phyloP scores from a whole-genome alignment of 2,797 vertebrate species.

The Argya squamiceps region DNA sequence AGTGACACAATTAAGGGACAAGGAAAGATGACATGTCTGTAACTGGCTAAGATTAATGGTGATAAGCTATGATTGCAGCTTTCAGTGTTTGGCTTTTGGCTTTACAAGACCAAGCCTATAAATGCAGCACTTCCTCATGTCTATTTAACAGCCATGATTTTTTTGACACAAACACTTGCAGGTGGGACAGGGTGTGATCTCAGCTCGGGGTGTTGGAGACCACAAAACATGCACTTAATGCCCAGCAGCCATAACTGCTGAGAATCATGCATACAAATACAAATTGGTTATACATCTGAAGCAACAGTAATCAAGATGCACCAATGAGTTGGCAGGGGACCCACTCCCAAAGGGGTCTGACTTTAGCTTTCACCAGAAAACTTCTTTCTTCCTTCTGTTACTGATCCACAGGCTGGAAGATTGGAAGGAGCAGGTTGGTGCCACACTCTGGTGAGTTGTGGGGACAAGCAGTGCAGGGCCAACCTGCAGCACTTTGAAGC shows the following conservation, averaged over 20 bases:
- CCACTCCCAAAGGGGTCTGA: neutral
- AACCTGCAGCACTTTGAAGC: neutral
- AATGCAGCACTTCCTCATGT: neutral
- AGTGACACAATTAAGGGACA: neutral
- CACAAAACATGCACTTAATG: neutral
- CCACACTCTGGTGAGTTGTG: fast-evolving
- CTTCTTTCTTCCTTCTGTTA: neutral
- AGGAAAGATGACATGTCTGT: neutral
- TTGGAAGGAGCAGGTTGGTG: neutral
- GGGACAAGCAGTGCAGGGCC: neutral
- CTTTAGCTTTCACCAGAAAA: neutral
- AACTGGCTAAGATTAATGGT: neutral
- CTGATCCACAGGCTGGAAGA: neutral
- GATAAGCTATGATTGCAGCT: neutral
- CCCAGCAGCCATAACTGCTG: neutral
- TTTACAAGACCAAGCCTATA: neutral
- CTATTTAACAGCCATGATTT: neutral
- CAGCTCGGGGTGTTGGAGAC: neutral
- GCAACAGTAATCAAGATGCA: neutral
- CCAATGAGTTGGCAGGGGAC: neutral
- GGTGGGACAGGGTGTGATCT: fast-evolving
- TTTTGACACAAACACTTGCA: neutral
- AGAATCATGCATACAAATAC: neutral
- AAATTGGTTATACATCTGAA: neutral
- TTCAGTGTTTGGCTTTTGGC: neutral